These are phyloP conservation scores for Sialis fuliginosa DNA, from an alignment of 2,888 invertebrate genomes.

Conservation along the genomic window DNA sequence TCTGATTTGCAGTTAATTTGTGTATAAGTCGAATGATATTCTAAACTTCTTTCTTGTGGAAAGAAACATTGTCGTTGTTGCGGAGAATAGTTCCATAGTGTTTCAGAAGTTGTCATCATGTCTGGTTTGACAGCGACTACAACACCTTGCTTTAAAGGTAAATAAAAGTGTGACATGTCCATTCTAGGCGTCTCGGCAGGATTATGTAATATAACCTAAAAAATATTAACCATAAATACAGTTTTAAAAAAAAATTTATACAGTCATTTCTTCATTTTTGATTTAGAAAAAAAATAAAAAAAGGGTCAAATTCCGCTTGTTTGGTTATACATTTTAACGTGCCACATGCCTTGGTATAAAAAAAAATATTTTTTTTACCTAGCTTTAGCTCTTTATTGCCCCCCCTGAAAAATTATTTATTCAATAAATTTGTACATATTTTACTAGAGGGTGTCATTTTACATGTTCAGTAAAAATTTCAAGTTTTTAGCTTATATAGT, in stretches of 20 bases:
- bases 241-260: not conserved
- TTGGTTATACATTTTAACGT: too few species aligned
- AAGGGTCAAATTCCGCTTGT: too few species aligned
- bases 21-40: constrained; percentile 49
- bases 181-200: constrained; percentile 50
- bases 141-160: constrained; percentile 51
- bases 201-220: constrained; percentile 44
- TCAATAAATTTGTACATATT: too few species aligned
- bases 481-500: too few species aligned
- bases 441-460: too few species aligned
- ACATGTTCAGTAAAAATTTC: too few species aligned
- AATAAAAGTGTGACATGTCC: constrained; percentile 50
- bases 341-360: too few species aligned
- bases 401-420: too few species aligned
- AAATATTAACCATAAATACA: constrained; percentile 7
- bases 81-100: constrained; percentile 42
- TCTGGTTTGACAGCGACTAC: constrained; percentile 55
- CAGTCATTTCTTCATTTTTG: too few species aligned
- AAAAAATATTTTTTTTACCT: too few species aligned
- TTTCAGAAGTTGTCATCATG: constrained; percentile 56
- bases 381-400: too few species aligned
- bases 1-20: constrained; percentile 58
- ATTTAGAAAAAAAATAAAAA: too few species aligned
- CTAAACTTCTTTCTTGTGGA: constrained; percentile 41
- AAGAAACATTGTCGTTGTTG: constrained; percentile 50